Conservation (phyloP, 2,113 vertebrate species). For the Actenoides hombroni region DNA sequence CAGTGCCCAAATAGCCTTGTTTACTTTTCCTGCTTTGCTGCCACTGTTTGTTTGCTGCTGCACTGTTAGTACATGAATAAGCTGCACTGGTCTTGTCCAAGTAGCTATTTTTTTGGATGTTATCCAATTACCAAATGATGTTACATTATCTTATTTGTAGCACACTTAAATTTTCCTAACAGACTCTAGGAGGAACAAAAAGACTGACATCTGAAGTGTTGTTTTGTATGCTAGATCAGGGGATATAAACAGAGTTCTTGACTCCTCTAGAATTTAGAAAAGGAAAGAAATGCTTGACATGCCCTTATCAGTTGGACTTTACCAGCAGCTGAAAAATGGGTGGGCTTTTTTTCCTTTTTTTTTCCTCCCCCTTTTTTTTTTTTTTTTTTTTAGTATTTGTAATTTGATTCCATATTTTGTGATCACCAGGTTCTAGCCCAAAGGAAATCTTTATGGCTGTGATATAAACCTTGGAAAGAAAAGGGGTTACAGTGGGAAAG, state of each 20-base stretch:
- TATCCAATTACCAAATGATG: not conserved
- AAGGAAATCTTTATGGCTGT: not conserved
- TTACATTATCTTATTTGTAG: not conserved
- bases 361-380: no score
- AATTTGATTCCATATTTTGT: not conserved
- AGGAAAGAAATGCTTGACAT: not conserved
- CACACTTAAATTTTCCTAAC: not conserved
- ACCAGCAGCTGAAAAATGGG: not conserved
- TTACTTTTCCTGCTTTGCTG: not conserved
- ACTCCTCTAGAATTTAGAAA: not conserved
- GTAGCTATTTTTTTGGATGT: not conserved
- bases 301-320: not conserved
- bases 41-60: not conserved
- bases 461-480: not conserved
- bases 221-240: not conserved
- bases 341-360: not conserved
- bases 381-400: not conserved
- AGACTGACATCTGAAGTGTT: not conserved
- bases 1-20: not conserved
- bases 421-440: not conserved
- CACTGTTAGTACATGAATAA: not conserved
- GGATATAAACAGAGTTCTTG: not conserved
- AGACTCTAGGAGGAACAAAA: not conserved
- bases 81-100: not conserved
- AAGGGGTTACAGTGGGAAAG: not conserved